Evolutionary conservation across 1,140 invertebrate genomes (phyloP), one percentile per base, ranked within the genome.

Genomic region (Calosoma granatense): DNA sequence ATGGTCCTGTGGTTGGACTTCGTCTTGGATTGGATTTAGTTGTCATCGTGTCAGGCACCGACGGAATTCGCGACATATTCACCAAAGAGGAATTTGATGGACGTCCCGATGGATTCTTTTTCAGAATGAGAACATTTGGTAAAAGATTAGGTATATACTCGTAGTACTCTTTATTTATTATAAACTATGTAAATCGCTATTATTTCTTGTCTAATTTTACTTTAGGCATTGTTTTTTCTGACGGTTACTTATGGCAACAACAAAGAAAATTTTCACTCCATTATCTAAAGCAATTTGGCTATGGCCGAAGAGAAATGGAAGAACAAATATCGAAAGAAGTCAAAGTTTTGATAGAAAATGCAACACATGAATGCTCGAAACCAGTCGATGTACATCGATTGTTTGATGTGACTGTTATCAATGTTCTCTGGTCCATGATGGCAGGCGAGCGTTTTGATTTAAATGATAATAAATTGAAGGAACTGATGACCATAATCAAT

Each of bases 361-460:
- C 78, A 41, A 61, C 61, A 22, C 51, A 61, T 17, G n/a, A 60
- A n/a, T 65, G 59, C 3, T 65, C 61, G 0, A 56, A 61, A 56
- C 65, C 72, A 0, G 61, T 83, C 1, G 53, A 61, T 0, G 76
- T 81, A 53, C 75, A 81, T 53, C 63, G 65, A 2, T 72, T 75
- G 30, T 81, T 87, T 56, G 78, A 82, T 56, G 70, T 85, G 1
- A 72, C 79, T 0, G 77, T 85, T 2, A 63, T 87, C 1, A 90
- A 90, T 69, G 79, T 84, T 2, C 69, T 91, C 0, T 90, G 87
- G 83, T 74, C 73, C 23, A 76, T 89, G 62, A 74, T 87, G 1
- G 84, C 85, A 30, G 85, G 86, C 1, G 75, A 74, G 63, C 76
- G 79, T 63, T 84, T 83, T 62, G 70, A 77, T 20, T 72, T 81